Evolutionary conservation across 1,140 invertebrate species (phyloP).

Genomic region (Sitobion miscanthi): DNA sequence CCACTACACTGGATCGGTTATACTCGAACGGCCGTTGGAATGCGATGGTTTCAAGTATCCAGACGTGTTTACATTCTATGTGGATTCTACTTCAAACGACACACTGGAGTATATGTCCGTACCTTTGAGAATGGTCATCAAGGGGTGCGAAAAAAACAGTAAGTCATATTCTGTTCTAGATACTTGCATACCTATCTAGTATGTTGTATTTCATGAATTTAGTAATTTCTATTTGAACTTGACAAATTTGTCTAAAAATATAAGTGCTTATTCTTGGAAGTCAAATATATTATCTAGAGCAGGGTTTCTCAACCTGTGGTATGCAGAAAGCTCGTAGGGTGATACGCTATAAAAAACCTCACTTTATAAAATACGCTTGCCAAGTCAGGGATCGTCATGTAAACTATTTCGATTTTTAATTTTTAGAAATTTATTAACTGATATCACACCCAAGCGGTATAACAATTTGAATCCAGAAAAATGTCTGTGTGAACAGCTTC

Average conservation of each 20-base stretch:
- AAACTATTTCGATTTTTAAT: too few relatives aligned
- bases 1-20: slow-evolving; percentile 75
- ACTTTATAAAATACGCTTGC: too few relatives aligned
- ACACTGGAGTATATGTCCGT: slow-evolving; percentile 85
- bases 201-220: background rate
- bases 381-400: too few relatives aligned
- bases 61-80: slow-evolving; percentile 82
- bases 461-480: too few relatives aligned
- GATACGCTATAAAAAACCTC: too few relatives aligned
- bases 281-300: background rate
- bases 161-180: background rate
- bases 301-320: too few relatives aligned
- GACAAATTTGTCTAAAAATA: background rate
- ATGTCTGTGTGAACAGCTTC: too few relatives aligned
- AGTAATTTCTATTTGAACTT: background rate
- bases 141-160: slow-evolving; percentile 69
- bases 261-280: background rate
- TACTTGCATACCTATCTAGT: background rate
- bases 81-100: slow-evolving; percentile 81
- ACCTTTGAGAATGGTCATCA: slow-evolving; percentile 77
- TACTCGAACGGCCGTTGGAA: slow-evolving; percentile 73
- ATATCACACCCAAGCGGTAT: too few relatives aligned
- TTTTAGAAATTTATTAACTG: too few relatives aligned
- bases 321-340: too few relatives aligned
- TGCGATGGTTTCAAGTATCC: slow-evolving; percentile 84